These are phyloP conservation scores for Byasa hedistus DNA, from an alignment of 2,888 invertebrate species.

Conservation along the genomic window DNA sequence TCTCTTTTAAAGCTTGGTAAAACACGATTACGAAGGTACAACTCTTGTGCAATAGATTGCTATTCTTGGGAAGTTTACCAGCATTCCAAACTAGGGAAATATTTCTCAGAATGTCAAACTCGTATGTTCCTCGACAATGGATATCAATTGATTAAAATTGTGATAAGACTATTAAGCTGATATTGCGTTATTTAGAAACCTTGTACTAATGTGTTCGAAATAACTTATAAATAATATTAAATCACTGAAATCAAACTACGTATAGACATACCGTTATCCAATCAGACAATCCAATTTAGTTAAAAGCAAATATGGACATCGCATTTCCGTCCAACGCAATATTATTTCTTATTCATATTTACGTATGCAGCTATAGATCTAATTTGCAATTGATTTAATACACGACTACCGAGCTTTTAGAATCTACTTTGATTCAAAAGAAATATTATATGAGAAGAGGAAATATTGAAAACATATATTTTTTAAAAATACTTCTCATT, in stretches of 20 bases:
- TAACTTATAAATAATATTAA: neutral
- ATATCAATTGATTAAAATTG: too few species aligned
- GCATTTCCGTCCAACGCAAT: conserved; percentile 14
- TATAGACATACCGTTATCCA: conserved; percentile 2
- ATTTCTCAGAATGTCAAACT: too few species aligned
- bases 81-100: too few species aligned
- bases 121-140: too few species aligned
- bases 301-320: conserved; percentile 25
- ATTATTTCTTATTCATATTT: conserved; percentile 23
- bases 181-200: too few species aligned
- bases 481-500: neutral
- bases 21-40: too few species aligned
- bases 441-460: neutral
- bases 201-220: neutral
- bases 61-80: too few species aligned
- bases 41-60: too few species aligned
- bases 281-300: conserved; percentile 29
- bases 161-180: too few species aligned
- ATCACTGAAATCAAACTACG: neutral
- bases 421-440: neutral
- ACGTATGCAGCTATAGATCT: conserved; percentile 10
- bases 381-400: conserved; percentile 17
- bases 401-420: neutral
- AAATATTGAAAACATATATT: neutral
- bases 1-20: too few species aligned